These are phyloP conservation scores for Eidolon helvum DNA, from an alignment of 2,113 vertebrate species.

Conservation along the genomic window DNA sequence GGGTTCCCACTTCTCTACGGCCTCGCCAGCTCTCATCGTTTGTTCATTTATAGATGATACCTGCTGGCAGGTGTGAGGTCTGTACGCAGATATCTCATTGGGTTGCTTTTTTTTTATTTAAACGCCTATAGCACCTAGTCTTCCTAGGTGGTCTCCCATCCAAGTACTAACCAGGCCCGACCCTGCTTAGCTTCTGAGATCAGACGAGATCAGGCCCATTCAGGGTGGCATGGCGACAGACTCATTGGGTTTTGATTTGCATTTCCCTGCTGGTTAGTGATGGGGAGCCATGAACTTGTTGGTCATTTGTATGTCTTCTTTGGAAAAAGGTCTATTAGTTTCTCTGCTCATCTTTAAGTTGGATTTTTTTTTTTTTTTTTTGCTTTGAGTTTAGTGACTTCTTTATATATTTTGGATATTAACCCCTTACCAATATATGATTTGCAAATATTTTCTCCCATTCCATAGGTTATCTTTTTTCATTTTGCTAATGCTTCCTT, in stretches of 20 bases:
- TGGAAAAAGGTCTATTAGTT: background rate
- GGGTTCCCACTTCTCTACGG: background rate
- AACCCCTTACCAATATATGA: too few relatives aligned
- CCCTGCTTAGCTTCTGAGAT: too few relatives aligned
- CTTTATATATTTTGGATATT: too few relatives aligned
- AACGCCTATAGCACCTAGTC: too few relatives aligned
- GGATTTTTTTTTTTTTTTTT: background rate
- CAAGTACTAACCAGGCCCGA: too few relatives aligned
- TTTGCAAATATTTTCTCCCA: background rate
- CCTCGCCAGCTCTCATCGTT: background rate
- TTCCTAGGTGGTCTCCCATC: too few relatives aligned
- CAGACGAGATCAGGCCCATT: too few relatives aligned
- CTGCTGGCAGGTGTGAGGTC: background rate
- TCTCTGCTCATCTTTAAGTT: background rate
- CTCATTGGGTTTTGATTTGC: background rate
- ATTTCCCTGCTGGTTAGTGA: background rate
- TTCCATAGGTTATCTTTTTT: background rate
- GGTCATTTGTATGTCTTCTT: background rate
- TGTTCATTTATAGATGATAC: background rate
- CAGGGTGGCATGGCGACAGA: too few relatives aligned
- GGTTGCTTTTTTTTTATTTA: too few relatives aligned
- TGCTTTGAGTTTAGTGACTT: too few relatives aligned
- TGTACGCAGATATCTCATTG: too few relatives aligned
- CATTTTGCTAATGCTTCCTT: background rate
- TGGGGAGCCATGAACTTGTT: background rate